These are phyloP conservation scores for Nanorana parkeri DNA, from an alignment of 2,113 vertebrate species.

Conservation along the genomic window DNA sequence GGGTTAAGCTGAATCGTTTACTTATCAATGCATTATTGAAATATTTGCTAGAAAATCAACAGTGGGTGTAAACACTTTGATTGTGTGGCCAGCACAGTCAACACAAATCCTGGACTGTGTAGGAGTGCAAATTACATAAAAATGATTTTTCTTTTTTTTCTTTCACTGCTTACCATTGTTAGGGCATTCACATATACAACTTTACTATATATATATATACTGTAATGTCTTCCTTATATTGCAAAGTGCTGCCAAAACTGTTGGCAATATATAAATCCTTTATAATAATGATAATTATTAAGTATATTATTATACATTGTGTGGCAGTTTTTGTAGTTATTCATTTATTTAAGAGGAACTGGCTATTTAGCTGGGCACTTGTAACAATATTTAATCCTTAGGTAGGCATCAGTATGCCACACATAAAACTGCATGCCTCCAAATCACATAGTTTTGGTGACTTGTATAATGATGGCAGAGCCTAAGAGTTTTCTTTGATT, in stretches of 20 bases:
- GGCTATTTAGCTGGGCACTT: not conserved
- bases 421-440: not conserved
- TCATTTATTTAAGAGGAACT: not conserved
- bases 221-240: no score
- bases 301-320: no score
- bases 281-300: no score
- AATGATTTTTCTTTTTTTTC: no score
- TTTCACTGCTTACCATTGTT: no score
- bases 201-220: no score
- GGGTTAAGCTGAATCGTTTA: not conserved
- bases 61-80: not conserved
- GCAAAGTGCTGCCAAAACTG: no score
- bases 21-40: constrained; percentile 33
- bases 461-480: constrained; percentile 60
- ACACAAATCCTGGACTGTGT: not conserved
- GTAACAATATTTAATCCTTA: not conserved
- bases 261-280: no score
- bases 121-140: no score
- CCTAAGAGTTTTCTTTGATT: constrained; percentile 29
- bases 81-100: not conserved
- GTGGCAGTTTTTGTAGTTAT: not conserved
- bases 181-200: no score
- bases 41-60: constrained; percentile 24
- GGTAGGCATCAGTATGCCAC: not conserved
- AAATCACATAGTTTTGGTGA: constrained; percentile 29